Evolutionary conservation across 2,113 vertebrate genomes (phyloP), one percentile per base, ranked within the genome.

Genomic region (Gadus macrocephalus): DNA sequence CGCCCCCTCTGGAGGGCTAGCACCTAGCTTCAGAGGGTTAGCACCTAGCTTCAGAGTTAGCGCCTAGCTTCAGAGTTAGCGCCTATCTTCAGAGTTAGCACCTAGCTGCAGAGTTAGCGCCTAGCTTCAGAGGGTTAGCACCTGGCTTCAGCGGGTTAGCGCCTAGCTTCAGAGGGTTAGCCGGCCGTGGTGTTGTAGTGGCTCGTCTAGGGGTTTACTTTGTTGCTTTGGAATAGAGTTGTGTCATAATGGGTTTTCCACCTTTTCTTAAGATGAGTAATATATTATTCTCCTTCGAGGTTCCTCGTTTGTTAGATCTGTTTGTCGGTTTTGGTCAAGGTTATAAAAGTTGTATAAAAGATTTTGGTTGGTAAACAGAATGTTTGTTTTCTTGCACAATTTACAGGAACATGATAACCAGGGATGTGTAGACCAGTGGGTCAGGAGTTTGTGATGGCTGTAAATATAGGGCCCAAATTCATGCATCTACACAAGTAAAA

Each of bases 361-460:
- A n/a, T 15, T 76, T 64, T 4, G 31, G 31, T 35, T 62, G 8
- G 67, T 20, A 20, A 20, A 20, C 20, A 20, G 20, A 20, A 20
- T 20, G 20, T 20, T 20, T 81, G 83, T 89, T 91, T 89, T 89
- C 84, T 89, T 89, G 84, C 91, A 91, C 86, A 88, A 80, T 85
- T 85, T 68, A 70, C 20, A 62, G 69, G 6, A 49, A 28, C 16
- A 11, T 62, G 25, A 71, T 35, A 53, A 67, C 55, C 55, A 56
- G 14, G 2, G 17, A 15, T 56, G 53, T 53, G 53, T 58, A 58
- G 16, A 55, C 7, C 53, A 55, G 53, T n/a, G 1, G 55, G 15
- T 58, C n/a, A n/a, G 4, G 15, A 58, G 6, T 58, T 17, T 3
- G 15, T 49, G 8, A 14, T 7, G 42, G 42, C 2, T 49, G 2